Conservation (phyloP, 2,113 vertebrate genomes). For the Trichechus manatus region DNA sequence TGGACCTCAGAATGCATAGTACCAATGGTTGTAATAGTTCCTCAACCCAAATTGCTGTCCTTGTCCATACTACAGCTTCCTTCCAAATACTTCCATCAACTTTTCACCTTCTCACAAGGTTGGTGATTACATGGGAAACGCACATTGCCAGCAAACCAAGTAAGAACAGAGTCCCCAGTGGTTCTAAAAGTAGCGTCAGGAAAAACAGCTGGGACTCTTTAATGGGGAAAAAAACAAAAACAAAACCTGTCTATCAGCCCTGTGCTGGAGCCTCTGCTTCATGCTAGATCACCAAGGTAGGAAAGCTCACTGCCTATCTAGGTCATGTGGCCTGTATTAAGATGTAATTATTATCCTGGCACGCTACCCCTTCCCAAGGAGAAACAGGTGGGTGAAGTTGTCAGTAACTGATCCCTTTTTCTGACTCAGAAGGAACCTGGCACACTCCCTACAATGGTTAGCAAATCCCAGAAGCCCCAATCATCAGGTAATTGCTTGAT, state of each 20-base stretch:
- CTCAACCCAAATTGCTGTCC: background rate
- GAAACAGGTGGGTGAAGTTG: conserved; percentile 60
- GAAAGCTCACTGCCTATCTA: background rate
- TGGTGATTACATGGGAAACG: background rate
- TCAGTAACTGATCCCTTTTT: conserved; percentile 31
- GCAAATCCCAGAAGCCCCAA: conserved; percentile 58
- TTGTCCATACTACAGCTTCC: background rate
- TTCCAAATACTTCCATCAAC: background rate
- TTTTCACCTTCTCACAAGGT: background rate
- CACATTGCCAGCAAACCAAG: background rate
- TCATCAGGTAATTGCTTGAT: conserved; percentile 60
- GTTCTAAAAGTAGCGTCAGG: background rate
- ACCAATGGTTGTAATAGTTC: too few relatives aligned
- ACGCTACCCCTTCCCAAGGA: background rate
- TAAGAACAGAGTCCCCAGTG: background rate
- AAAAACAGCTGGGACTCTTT: background rate
- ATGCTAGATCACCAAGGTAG: background rate
- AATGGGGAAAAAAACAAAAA: background rate
- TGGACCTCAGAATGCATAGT: background rate
- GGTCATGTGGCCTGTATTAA: conserved; percentile 16
- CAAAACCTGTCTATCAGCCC: background rate
- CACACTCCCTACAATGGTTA: conserved; percentile 1
- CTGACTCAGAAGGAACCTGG: conserved; percentile 61
- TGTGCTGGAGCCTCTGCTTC: background rate
- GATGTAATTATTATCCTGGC: conserved; percentile 39